These are phyloP conservation scores for Otolemur crassicaudatus DNA, from an alignment of 2,797 vertebrate genomes.

Conservation along the genomic window DNA sequence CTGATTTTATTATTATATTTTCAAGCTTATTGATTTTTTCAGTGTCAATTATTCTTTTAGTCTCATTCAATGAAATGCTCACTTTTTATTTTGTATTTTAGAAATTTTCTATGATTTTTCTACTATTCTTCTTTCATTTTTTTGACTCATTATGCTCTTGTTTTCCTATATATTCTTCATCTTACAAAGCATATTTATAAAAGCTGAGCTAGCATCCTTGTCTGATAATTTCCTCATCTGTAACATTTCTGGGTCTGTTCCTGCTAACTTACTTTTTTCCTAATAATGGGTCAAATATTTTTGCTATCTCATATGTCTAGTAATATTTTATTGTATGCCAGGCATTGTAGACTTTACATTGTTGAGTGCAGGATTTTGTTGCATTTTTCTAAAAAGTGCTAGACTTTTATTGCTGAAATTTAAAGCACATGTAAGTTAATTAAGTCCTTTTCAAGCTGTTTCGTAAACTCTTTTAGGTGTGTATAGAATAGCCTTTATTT, in stretches of 20 bases:
- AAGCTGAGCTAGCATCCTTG: not conserved
- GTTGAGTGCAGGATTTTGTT: no score
- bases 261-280: not conserved
- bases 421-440: not conserved
- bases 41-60: not conserved
- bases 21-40: not conserved
- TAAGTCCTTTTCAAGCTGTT: not conserved
- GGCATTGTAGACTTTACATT: no score
- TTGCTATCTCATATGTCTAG: not conserved
- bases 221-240: not conserved
- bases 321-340: not conserved
- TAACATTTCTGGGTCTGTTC: not conserved
- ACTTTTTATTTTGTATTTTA: not conserved
- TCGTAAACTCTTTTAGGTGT: not conserved
- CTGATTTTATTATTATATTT: not conserved
- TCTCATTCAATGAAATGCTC: not conserved
- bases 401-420: not conserved
- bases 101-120: not conserved
- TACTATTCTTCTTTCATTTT: not conserved
- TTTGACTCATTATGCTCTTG: not conserved
- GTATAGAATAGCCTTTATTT: not conserved
- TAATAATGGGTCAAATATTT: not conserved
- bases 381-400: not conserved
- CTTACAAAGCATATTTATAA: not conserved
- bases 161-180: not conserved